phyloP scores from a whole-genome alignment of 2,797 vertebrate species.

The Pseudomugil gertrudae region DNA sequence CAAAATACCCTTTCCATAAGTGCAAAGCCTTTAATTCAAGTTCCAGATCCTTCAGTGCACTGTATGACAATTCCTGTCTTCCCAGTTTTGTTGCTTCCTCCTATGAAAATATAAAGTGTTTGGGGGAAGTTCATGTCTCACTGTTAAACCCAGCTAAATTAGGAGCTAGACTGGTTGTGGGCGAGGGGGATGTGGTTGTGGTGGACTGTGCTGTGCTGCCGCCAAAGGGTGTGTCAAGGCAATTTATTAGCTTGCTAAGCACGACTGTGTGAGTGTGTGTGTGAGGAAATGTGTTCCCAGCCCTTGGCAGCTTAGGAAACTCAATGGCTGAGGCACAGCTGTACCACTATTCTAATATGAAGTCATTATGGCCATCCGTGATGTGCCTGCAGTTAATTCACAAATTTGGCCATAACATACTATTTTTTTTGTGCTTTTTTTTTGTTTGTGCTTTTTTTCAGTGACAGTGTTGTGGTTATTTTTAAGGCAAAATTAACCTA shows the following conservation, averaged over 20 bases:
- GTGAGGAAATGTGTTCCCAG: conserved; percentile 55
- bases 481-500: conserved; percentile 54
- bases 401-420: conserved; percentile 75
- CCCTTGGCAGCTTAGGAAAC: conserved; percentile 72
- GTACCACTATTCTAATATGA: conserved; percentile 76
- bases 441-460: conserved; percentile 6
- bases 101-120: conserved; percentile 47
- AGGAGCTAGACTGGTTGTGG: conserved; percentile 70
- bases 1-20: conserved; percentile 55
- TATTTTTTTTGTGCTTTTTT: not conserved
- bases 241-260: conserved; percentile 73
- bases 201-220: conserved; percentile 56
- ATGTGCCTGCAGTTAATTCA: conserved; percentile 77
- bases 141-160: conserved; percentile 74
- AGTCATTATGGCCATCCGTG: conserved; percentile 75
- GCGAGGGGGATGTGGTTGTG: conserved; percentile 74
- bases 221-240: conserved; percentile 75
- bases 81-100: conserved; percentile 38
- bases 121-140: conserved; percentile 59
- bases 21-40: conserved; percentile 56
- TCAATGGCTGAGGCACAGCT: conserved; percentile 80
- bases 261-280: conserved; percentile 46
- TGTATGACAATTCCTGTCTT: conserved; percentile 35
- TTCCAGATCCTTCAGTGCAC: conserved; percentile 46
- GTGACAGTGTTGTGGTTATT: conserved; percentile 29